Evolutionary conservation across 2,797 vertebrate species (phyloP), one percentile per base, ranked within the genome.

Genomic region (Alauda arvensis): DNA sequence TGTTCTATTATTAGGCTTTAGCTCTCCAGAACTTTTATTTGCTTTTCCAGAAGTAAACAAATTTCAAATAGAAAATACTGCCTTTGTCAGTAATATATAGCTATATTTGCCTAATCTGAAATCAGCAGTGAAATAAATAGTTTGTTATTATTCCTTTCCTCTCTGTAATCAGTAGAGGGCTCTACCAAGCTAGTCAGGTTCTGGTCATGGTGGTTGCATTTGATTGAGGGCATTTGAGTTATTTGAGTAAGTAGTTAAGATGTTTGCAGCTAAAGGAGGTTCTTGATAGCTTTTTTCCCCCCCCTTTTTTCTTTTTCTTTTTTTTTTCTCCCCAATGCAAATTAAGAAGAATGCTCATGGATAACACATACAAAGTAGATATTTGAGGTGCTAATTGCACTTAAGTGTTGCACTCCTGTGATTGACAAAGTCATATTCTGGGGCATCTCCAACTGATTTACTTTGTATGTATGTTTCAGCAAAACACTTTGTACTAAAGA

Each of bases 111-210:
- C 29, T 77, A 43, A 45, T 60, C 26, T 74, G 42, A 85, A 87
- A 31, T 53, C 15, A 62, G 0, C 31, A 18, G 5, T 71, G 49
- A 74, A 85, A 71, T 16, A 60, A 77, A 29, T 62, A 45, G 45
- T 78, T 78, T 60, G n/a, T 31, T 79, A 15, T 60, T 70, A 69
- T 46, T 81, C 19, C 14, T 88, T 87, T 85, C 25, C 72, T 83
- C 42, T 69, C 19, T 79, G 74, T 66, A 88, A 82, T 92, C 85
- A 86, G 65, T 62, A 78, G 74, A 85, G 82, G 88, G 77, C 90
- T 89, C 53, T 89, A 34, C 80, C 77, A 88, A 78, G 56, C 48
- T 26, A 48, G 46, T 37, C 52, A 21, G 33, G 5, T 83, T 61
- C 56, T 48, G 33, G 48, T 85, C 67, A 78, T 69, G 59, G n/a